These are phyloP conservation scores for Apostichopus californicus DNA, from an alignment of 35 echinoderm and acorn worm species.

Conservation along the genomic window DNA sequence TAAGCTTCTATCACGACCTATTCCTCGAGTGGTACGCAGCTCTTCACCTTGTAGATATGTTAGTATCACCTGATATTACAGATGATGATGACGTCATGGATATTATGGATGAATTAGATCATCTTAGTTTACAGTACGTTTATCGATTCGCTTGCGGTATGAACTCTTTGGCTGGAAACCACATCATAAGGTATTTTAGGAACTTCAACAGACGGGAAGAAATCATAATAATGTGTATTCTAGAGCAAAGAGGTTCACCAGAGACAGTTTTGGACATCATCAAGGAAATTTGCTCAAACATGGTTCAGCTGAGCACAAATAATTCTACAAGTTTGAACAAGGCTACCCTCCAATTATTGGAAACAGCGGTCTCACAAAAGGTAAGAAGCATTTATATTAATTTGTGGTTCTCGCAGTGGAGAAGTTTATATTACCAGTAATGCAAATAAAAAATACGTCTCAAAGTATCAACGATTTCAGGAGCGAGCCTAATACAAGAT, in stretches of 20 bases:
- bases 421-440: too few species aligned
- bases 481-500: too few species aligned
- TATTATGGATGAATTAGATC: slow-evolving; percentile 7
- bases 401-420: too few species aligned
- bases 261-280: background rate
- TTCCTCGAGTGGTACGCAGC: slow-evolving; percentile 10
- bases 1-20: background rate
- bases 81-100: background rate
- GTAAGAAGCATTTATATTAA: too few species aligned
- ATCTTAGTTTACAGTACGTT: background rate
- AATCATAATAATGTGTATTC: background rate
- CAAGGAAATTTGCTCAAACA: background rate
- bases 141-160: slow-evolving; percentile 9
- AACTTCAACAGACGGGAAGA: background rate
- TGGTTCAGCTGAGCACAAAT: background rate
- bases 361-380: background rate
- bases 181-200: background rate
- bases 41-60: background rate
- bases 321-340: background rate
- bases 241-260: background rate
- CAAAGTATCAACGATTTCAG: too few species aligned
- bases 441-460: too few species aligned
- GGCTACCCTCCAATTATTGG: background rate
- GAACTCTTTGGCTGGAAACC: background rate
- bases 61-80: background rate